These are phyloP conservation scores for Micrasema longulum DNA, from an alignment of 1,140 invertebrate genomes.

Conservation along the genomic window DNA sequence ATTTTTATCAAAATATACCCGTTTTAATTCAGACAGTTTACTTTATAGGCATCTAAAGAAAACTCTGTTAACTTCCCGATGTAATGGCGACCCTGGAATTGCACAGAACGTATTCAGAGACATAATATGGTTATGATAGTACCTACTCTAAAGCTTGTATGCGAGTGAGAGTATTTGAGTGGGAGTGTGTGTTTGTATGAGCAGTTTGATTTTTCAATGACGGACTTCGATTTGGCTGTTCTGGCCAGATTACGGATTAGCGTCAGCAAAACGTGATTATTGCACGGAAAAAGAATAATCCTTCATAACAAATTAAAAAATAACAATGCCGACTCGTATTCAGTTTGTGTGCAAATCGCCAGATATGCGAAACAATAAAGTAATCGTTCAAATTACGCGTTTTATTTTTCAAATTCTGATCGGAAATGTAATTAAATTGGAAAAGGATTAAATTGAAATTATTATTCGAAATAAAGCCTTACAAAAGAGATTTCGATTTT, in stretches of 20 bases:
- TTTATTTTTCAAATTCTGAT: slow-evolving; percentile 3
- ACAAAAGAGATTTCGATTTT: too few species aligned
- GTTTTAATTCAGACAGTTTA: too few species aligned
- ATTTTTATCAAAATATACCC: too few species aligned
- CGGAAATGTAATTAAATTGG: background rate
- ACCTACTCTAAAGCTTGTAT: too few species aligned
- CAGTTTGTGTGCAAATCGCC: slow-evolving; percentile 2
- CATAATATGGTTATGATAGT: too few species aligned
- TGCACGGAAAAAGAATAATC: slow-evolving; percentile 25
- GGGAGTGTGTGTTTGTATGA: background rate
- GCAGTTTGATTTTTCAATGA: slow-evolving; percentile 30
- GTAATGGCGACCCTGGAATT: too few species aligned
- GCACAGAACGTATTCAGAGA: too few species aligned
- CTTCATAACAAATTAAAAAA: slow-evolving; percentile 40
- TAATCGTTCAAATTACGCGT: slow-evolving; percentile 8
- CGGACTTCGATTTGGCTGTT: slow-evolving; percentile 29
- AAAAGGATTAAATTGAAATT: slow-evolving; percentile 6
- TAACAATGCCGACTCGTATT: slow-evolving; percentile 13
- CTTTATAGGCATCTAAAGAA: too few species aligned
- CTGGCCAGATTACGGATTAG: slow-evolving; percentile 41
- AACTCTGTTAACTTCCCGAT: too few species aligned
- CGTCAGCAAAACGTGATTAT: slow-evolving; percentile 38
- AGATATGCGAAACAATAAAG: slow-evolving; percentile 24
- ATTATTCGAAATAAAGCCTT: too few species aligned
- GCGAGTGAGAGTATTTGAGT: background rate